A percentile compares a stretch with the other conserved stretches of the same genome.
Evolutionary conservation across 2,797 vertebrate genomes (phyloP).

Genomic region (Hoplostethus atlanticus): DNA sequence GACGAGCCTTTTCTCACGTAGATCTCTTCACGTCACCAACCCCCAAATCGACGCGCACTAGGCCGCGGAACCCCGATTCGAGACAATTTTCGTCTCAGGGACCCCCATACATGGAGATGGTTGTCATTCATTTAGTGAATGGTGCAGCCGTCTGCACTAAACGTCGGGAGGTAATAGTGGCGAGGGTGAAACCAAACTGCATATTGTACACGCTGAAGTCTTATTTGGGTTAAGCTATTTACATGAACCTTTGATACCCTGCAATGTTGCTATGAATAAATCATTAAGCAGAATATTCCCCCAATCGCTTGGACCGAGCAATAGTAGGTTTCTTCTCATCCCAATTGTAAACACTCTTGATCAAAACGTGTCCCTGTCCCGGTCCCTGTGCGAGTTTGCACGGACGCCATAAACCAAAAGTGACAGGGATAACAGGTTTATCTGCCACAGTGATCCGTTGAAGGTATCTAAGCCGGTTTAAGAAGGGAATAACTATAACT

Average conservation of each 20-base stretch:
- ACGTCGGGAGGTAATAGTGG: background rate
- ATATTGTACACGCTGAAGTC: too few species aligned
- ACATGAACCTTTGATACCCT: conserved; percentile 23
- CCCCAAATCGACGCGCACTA: conserved; percentile 5
- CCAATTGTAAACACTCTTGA: background rate
- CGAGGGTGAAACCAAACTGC: conserved; percentile 3
- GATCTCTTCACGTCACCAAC: conserved; percentile 26
- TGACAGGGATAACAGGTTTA: background rate
- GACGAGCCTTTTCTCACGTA: conserved; percentile 6
- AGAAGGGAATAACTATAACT: too few species aligned
- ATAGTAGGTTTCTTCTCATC: background rate
- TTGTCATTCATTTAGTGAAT: background rate
- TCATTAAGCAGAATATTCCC: conserved; percentile 16
- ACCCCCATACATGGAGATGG: background rate
- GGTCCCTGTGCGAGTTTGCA: background rate
- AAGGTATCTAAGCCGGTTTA: too few species aligned
- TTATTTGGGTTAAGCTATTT: conserved; percentile 44
- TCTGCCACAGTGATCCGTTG: background rate
- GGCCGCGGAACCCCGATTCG: background rate
- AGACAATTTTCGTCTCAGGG: conserved; percentile 18
- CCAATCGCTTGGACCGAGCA: conserved; percentile 19
- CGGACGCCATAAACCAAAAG: conserved; percentile 10
- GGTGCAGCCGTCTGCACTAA: background rate
- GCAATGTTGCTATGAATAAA: conserved; percentile 19
- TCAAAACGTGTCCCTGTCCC: too few species aligned